Evolutionary conservation across 2,113 vertebrate species (phyloP).

Genomic region (Burhinus bistriatus): DNA sequence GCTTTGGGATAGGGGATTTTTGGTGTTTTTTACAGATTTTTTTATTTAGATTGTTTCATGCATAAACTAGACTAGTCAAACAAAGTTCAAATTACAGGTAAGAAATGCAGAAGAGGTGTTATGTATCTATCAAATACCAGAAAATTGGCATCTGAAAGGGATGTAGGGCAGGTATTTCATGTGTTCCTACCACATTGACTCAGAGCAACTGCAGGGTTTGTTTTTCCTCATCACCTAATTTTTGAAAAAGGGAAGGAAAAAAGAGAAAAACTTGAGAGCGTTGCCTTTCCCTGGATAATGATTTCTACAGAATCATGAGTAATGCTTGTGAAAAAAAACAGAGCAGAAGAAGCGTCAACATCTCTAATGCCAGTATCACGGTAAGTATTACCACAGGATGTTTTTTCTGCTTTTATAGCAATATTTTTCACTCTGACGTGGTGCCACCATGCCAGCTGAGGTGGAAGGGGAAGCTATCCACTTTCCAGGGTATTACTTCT

Average conservation of each 20-base stretch:
- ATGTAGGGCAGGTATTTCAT: background rate
- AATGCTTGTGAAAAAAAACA: background rate
- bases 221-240: background rate
- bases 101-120: background rate
- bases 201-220: background rate
- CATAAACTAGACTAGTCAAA: background rate
- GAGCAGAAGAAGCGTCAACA: background rate
- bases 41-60: background rate
- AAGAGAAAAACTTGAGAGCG: background rate
- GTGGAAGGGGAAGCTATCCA: background rate
- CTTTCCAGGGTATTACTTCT: background rate
- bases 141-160: background rate
- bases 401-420: background rate
- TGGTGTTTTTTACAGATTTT: background rate
- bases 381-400: background rate
- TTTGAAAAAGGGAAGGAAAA: background rate
- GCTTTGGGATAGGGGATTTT: background rate
- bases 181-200: background rate
- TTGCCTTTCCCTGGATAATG: background rate
- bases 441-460: background rate
- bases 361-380: background rate
- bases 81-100: background rate
- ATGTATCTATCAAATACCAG: background rate
- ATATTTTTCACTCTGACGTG: background rate
- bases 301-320: background rate